Percentiles rank a stretch among this genome's conserved stretches.
phyloP scores from a whole-genome alignment of 2,888 invertebrate species.

The Ceriagrion tenellum region DNA sequence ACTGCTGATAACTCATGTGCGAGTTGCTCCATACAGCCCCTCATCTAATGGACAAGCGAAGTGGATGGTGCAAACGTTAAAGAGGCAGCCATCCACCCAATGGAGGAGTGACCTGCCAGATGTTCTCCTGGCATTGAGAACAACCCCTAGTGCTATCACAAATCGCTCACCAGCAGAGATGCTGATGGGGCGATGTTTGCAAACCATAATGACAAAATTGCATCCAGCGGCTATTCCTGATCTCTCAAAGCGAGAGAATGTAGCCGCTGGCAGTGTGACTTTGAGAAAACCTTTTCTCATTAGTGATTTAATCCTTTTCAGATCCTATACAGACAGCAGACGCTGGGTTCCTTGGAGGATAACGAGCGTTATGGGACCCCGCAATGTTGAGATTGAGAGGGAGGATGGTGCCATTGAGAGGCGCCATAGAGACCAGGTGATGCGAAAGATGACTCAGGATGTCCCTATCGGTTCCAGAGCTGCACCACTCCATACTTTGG shows the following conservation, averaged over 20 bases:
- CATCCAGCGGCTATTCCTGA: background rate
- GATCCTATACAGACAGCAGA: background rate
- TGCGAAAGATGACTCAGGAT: background rate
- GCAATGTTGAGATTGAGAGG: background rate
- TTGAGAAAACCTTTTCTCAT: background rate
- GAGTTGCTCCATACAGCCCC: conserved; percentile 72
- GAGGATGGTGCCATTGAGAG: background rate
- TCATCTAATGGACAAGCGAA: conserved; percentile 73
- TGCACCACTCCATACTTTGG: no score
- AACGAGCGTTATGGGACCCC: background rate
- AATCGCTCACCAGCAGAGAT: conserved; percentile 71
- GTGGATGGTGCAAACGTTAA: conserved; percentile 72
- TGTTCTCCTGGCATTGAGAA: conserved; percentile 70
- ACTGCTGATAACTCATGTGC: conserved; percentile 71
- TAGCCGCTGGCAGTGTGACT: background rate
- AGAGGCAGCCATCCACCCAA: conserved; percentile 70
- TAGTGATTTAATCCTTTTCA: background rate
- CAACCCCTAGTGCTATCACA: conserved; percentile 66
- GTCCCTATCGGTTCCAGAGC: no score
- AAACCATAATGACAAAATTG: conserved; percentile 20
- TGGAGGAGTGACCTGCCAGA: conserved; percentile 68
- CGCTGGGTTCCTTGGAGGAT: background rate
- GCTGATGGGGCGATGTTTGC: conserved; percentile 69
- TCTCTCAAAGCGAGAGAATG: background rate
- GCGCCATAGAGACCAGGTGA: background rate